These are phyloP conservation scores for Dysdera silvatica DNA, from an alignment of 1,140 invertebrate genomes.

Conservation along the genomic window DNA sequence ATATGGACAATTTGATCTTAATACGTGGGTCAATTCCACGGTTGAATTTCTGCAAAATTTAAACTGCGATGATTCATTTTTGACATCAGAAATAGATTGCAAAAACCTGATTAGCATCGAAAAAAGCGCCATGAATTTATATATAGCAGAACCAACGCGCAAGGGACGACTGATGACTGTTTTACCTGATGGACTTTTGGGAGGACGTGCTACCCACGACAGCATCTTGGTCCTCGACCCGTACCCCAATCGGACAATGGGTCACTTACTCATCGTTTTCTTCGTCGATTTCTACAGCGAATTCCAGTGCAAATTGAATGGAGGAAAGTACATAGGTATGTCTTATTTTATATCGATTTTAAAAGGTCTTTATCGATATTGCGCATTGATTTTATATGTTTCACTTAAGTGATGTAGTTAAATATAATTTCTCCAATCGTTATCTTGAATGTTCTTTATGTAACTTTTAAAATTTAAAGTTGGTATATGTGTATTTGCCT, in stretches of 20 bases:
- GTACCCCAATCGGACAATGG: slow-evolving; percentile 47
- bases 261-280: slow-evolving; percentile 49
- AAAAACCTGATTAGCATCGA: not conserved
- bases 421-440: no score
- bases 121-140: slow-evolving; percentile 20
- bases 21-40: slow-evolving; percentile 13
- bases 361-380: no score
- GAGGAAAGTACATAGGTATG: slow-evolving; percentile 38
- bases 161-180: slow-evolving; percentile 38
- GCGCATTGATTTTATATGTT: no score
- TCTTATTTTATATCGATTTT: slow-evolving; percentile 8
- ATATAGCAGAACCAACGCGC: not conserved
- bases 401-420: no score
- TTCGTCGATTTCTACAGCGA: slow-evolving; percentile 42
- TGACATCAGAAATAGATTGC: slow-evolving; percentile 19
- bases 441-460: no score
- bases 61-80: slow-evolving; percentile 3
- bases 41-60: slow-evolving; percentile 15
- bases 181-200: slow-evolving; percentile 45
- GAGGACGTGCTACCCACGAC: slow-evolving; percentile 41
- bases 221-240: slow-evolving; percentile 49
- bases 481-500: no score
- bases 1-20: not conserved
- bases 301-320: slow-evolving; percentile 36
- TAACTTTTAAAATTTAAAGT: no score